These are phyloP conservation scores for Hestina assimilis DNA, from an alignment of 1,140 invertebrate genomes.

Conservation along the genomic window DNA sequence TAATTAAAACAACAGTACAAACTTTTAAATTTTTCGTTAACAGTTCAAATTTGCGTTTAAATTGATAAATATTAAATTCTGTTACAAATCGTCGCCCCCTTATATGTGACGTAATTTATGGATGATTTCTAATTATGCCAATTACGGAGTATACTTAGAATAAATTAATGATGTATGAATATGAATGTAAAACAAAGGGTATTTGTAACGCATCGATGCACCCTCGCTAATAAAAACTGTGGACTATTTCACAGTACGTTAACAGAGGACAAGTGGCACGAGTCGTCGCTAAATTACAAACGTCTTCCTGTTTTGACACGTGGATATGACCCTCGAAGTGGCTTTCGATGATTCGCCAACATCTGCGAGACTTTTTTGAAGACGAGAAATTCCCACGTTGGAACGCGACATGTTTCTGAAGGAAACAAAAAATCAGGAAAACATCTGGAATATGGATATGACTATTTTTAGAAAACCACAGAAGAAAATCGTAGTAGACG, in stretches of 20 bases:
- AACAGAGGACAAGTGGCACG: slow-evolving; percentile 64
- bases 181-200: slow-evolving; percentile 5
- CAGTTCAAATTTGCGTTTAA: too few species aligned
- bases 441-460: slow-evolving; percentile 58
- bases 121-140: too few species aligned
- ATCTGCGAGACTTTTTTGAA: slow-evolving; percentile 57
- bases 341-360: slow-evolving; percentile 49
- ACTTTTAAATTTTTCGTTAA: too few species aligned
- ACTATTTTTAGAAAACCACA: slow-evolving; percentile 55
- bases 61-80: too few species aligned
- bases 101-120: too few species aligned
- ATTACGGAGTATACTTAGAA: neutral
- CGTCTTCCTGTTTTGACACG: slow-evolving; percentile 68
- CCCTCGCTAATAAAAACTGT: slow-evolving; percentile 47
- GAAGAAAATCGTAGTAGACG: too few species aligned
- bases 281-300: slow-evolving; percentile 50
- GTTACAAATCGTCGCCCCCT: too few species aligned
- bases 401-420: slow-evolving; percentile 59
- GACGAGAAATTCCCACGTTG: slow-evolving; percentile 62
- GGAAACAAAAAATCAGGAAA: slow-evolving; percentile 60
- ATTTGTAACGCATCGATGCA: slow-evolving; percentile 20
- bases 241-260: slow-evolving; percentile 71
- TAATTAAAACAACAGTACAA: too few species aligned
- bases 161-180: slow-evolving; percentile 3
- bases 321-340: slow-evolving; percentile 40